Evolutionary conservation across 2,797 vertebrate genomes (phyloP), one percentile per base, ranked within the genome.

Genomic region (Nyctalus aviator): DNA sequence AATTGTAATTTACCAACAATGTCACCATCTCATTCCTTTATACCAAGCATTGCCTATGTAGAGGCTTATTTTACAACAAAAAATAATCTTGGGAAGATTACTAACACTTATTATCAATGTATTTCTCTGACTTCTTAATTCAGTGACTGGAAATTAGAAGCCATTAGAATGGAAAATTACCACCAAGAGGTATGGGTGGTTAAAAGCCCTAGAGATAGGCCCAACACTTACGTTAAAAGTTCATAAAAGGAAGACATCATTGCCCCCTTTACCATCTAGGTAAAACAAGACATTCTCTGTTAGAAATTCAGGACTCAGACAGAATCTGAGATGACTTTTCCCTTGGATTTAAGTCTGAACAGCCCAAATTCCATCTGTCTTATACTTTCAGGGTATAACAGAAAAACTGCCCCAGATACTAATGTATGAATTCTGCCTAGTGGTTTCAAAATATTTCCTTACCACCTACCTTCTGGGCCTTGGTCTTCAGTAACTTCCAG

Each of bases 21-120:
- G 11, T 53, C 27, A 71, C 66, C 11, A 35, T 35, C 5, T 18
- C 53, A 48, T 30, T 75, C 21, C 41, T 57, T 44, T 78, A 50
- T 13, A 78, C 10, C 23, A 55, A 75, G 64, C 8, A 59, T 10
- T 78, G 83, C 12, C n/a, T 25, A 53, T 18, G 21, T 41, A 37
- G 83, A 90, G 78, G 13, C n/a, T 88, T 81, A 66, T 41, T 94
- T 77, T 75, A 62, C 20, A 79, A 77, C 32, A 62, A 46, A 84
- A 81, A 35, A 53, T 21, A 57, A 50, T 37, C 30, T 32, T 46
- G 23, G 55, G 64, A 84, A 35, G 17, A 76, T 57, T 77, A 59
- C 11, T 76, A 76, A 32, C 20, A 64, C 8, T 41, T 88, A 50
- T 20, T 66, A 37, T 72, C 53, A 68, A 62, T 18, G 1, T 66